Evolutionary conservation across 2,888 invertebrate genomes (phyloP).

Genomic region (Antitype chi): DNA sequence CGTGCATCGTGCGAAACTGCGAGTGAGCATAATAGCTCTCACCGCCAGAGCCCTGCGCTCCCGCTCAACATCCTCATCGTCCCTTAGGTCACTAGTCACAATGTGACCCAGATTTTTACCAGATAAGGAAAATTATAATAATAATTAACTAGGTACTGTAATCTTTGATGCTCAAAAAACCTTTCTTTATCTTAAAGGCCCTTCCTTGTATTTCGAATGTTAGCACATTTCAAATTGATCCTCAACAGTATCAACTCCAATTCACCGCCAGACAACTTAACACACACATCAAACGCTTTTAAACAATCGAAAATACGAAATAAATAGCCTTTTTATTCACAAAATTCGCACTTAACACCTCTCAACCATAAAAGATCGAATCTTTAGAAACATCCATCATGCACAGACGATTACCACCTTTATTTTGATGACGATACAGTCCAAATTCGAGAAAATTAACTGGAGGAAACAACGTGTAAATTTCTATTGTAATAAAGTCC

Average conservation of each 20-base stretch:
- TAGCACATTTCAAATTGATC: constrained; percentile 15
- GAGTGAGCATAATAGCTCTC: too few relatives aligned
- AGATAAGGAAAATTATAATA: not conserved
- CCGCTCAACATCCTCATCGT: too few relatives aligned
- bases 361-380: constrained; percentile 57
- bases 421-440: constrained; percentile 19
- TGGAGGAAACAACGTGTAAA: constrained; percentile 38
- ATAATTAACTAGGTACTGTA: not conserved
- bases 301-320: constrained; percentile 49
- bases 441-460: constrained; percentile 25
- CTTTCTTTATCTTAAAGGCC: not conserved
- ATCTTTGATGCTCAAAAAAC: constrained; percentile 4
- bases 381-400: constrained; percentile 37
- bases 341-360: constrained; percentile 62
- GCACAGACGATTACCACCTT: constrained; percentile 23
- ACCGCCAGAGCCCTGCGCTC: too few relatives aligned
- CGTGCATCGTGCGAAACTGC: too few relatives aligned
- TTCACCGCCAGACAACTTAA: constrained; percentile 22
- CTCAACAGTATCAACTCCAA: constrained; percentile 13
- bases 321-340: constrained; percentile 57
- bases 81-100: too few relatives aligned
- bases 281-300: constrained; percentile 45
- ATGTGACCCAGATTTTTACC: too few relatives aligned
- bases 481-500: constrained; percentile 53
- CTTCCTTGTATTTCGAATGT: not conserved